Percentiles rank a stretch among this genome's conserved stretches.
phyloP scores from a whole-genome alignment of 1,140 invertebrate genomes.

The Meloidogyne chitwoodi region DNA sequence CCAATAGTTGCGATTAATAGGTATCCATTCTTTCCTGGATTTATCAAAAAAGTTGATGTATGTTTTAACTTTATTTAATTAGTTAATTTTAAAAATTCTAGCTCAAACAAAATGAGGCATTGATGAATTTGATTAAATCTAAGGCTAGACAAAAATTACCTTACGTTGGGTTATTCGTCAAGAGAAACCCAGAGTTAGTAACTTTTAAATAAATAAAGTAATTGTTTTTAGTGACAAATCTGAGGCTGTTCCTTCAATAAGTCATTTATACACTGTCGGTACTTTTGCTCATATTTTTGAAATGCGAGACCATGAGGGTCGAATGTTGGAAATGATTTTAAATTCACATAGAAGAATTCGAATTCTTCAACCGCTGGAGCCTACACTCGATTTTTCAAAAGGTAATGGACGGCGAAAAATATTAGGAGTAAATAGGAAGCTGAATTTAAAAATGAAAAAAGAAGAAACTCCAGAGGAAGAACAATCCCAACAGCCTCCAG shows the following conservation, averaged over 20 bases:
- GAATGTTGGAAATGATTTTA: constrained; percentile 78
- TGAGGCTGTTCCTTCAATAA: constrained; percentile 75
- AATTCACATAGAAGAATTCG: constrained; percentile 50
- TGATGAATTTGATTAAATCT: constrained; percentile 66
- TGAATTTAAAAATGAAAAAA: constrained; percentile 12
- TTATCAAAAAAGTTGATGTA: constrained; percentile 94
- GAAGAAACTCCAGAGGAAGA: constrained; percentile 23
- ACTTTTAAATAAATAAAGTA: constrained; percentile 24
- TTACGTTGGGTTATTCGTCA: constrained; percentile 93
- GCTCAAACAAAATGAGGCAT: constrained; percentile 73
- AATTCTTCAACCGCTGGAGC: constrained; percentile 35
- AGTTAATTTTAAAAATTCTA: constrained; percentile 18
- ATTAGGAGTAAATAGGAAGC: neutral
- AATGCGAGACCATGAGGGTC: constrained; percentile 61
- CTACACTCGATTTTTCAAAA: constrained; percentile 17
- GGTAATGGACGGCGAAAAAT: constrained; percentile 1
- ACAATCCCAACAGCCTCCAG: constrained; percentile 15
- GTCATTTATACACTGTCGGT: constrained; percentile 84
- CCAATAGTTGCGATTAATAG: constrained; percentile 87
- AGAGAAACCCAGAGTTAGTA: constrained; percentile 78
- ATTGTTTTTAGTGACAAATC: constrained; percentile 47
- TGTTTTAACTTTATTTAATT: constrained; percentile 24
- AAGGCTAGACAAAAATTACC: constrained; percentile 63
- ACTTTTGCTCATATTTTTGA: constrained; percentile 97
- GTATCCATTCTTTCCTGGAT: constrained; percentile 93